phyloP scores from a whole-genome alignment of 2,113 vertebrate species.

The Egretta garzetta region DNA sequence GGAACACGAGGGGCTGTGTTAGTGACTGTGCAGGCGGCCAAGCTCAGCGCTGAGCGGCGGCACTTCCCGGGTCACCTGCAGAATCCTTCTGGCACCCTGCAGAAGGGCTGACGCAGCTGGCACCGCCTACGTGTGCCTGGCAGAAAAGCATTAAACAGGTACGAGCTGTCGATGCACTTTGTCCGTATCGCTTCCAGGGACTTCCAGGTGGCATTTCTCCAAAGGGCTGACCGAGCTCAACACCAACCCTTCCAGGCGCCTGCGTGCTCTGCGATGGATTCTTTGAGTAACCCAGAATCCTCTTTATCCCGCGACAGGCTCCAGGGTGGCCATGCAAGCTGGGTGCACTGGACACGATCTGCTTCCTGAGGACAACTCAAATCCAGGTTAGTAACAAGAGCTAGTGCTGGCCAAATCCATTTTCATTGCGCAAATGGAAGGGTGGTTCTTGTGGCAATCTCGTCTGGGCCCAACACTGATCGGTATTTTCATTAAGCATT shows the following conservation, averaged over 20 bases:
- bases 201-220: background rate
- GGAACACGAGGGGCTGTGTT: background rate
- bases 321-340: background rate
- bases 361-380: background rate
- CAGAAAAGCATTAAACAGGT: constrained; percentile 25
- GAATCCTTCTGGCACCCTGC: background rate
- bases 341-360: background rate
- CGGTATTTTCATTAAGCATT: background rate
- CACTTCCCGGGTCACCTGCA: background rate
- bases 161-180: background rate
- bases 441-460: background rate
- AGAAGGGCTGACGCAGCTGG: background rate
- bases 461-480: background rate
- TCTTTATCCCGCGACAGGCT: background rate
- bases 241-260: background rate
- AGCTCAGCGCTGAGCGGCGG: background rate
- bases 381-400: background rate
- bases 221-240: background rate
- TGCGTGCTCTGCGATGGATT: background rate
- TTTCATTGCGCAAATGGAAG: background rate
- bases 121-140: background rate
- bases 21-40: background rate
- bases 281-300: background rate
- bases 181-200: background rate
- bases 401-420: background rate